Evolutionary conservation across 2,113 vertebrate genomes (phyloP).

Genomic region (Leptobrachium leishanense): DNA sequence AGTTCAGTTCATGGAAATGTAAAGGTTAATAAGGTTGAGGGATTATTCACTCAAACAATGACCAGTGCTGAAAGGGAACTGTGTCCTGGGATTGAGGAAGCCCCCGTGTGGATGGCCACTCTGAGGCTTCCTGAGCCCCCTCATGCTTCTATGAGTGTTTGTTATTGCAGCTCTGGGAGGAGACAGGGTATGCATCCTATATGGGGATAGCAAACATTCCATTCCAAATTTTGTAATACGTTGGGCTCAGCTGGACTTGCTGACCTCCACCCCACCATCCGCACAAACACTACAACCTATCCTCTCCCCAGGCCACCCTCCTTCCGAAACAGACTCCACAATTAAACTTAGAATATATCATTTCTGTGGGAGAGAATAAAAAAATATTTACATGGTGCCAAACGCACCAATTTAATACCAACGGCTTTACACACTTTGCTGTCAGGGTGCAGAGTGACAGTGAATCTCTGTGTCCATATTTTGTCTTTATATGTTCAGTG

Average conservation of each 20-base stretch:
- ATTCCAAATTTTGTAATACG: conserved; percentile 28
- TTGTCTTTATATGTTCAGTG: too few species aligned
- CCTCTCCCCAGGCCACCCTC: background rate
- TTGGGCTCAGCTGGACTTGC: conserved; percentile 20
- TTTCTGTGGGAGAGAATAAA: too few species aligned
- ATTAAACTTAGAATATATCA: too few species aligned
- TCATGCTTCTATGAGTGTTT: conserved; percentile 33
- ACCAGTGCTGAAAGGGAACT: conserved; percentile 43
- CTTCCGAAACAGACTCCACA: background rate
- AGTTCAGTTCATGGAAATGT: background rate
- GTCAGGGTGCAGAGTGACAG: too few species aligned
- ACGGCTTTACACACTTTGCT: too few species aligned
- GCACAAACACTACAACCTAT: background rate
- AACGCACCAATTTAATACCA: too few species aligned
- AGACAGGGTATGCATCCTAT: conserved; percentile 36
- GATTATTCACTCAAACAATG: conserved; percentile 36
- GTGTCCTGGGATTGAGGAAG: conserved; percentile 34
- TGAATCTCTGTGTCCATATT: too few species aligned
- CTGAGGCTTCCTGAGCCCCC: conserved; percentile 40
- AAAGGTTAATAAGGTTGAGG: background rate
- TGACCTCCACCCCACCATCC: background rate
- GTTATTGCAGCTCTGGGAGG: conserved; percentile 40
- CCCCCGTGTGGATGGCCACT: conserved; percentile 37
- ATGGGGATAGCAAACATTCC: conserved; percentile 34
- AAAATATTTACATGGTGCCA: too few species aligned